These are phyloP conservation scores for Palythoa heliodiscus DNA, from an alignment of 92 coral and sea anemone genomes.

Conservation along the genomic window DNA sequence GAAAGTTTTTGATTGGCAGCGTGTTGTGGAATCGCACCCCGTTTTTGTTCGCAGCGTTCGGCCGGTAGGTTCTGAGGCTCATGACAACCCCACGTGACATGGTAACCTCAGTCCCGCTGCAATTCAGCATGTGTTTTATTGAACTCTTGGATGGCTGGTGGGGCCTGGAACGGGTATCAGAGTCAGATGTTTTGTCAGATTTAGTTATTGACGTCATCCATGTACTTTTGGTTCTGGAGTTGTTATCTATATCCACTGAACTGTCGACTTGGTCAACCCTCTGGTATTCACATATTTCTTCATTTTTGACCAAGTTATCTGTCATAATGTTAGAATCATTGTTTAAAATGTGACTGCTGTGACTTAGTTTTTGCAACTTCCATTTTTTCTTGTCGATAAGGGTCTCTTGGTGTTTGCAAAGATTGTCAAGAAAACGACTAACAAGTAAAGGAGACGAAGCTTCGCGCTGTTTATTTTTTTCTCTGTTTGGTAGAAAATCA, in stretches of 20 bases:
- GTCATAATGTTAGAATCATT: not conserved
- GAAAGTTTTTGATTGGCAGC: constrained; percentile 71
- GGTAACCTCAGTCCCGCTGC: constrained; percentile 38
- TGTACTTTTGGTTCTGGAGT: not conserved
- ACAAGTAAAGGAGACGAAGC: constrained; percentile 49
- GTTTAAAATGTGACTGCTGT: not conserved
- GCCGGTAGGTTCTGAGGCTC: constrained; percentile 36
- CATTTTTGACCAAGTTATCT: not conserved
- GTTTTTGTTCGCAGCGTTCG: not conserved
- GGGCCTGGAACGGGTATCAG: not conserved
- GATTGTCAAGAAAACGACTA: constrained; percentile 59
- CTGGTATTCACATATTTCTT: not conserved
- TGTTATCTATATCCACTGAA: not conserved
- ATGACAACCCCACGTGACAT: constrained; percentile 35
- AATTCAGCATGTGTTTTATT: constrained; percentile 25
- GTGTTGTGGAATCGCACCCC: constrained; percentile 19
- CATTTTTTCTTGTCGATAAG: not conserved
- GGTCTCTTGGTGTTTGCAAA: not conserved
- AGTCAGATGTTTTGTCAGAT: not conserved
- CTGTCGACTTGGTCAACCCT: not conserved
- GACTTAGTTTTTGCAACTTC: not conserved
- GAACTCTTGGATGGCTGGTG: constrained; percentile 28
- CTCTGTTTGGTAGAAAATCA: constrained; percentile 52
- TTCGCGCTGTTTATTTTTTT: constrained; percentile 10
- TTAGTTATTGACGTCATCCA: not conserved